Base-by-base conservation (phyloP, 1,140 invertebrate species). In the Zaprionus inermis region DNA sequence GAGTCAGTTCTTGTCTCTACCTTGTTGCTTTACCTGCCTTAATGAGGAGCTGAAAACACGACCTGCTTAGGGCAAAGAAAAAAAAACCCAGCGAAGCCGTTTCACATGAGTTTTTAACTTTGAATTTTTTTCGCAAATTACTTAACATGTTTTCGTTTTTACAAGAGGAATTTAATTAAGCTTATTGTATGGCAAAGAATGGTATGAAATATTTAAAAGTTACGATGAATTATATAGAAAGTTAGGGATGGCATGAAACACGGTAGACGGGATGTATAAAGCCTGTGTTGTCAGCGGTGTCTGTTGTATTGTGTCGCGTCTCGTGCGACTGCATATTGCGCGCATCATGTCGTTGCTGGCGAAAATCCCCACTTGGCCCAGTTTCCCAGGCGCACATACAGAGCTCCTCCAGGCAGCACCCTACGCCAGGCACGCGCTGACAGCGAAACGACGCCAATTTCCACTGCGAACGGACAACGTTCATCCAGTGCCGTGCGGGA, bases 401-500 rank as follows among this genome's bases (percentile, higher is more conserved):
- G 1, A 3, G 24, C 30, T 32, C 30, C 30, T 10, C 7, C 30
- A n/a, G n/a, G n/a, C n/a, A n/a, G n/a, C 30, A 1, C 46, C 38
- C 60, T 30, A 55, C 36, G 34, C 65, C 55, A 69, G 67, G 67
- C 71, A 76, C 66, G 75, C 71, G 75, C 81, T 86, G 78, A 81
- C 78, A 81, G 80, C 60, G 57, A 77, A 81, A 74, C 72, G 66
- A 72, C 66, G 67, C 49, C 67, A 76, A 81, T 82, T 81, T 59
- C 63, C 55, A 72, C 30, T 44, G 72, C n/a, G 22, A 64, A 30
- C 38, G 81, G 72, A 78, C 77, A 82, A 75, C 55, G 57, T 72
- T 83, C 76, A 80, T 89, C 73, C 89, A 89, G 79, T 83, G 81
- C 79, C 22, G 24, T 24, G 30, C 56, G 36, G 76, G 72, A 79